Evolutionary conservation across 2,888 invertebrate species (phyloP).

Genomic region (Drosophila mimetica): DNA sequence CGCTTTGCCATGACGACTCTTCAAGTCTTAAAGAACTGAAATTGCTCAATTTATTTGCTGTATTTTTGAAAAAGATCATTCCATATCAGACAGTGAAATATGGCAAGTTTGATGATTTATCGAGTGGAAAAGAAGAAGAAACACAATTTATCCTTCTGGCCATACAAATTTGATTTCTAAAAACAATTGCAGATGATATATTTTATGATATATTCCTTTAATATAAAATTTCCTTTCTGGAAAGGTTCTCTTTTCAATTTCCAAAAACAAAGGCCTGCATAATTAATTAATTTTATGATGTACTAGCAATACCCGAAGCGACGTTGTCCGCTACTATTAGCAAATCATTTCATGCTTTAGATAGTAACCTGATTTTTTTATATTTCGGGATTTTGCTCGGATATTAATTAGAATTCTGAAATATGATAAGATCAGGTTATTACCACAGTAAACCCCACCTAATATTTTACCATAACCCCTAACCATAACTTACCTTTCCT

Average conservation of each 20-base stretch:
- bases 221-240: background rate
- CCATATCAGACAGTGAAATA: background rate
- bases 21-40: conserved; percentile 13
- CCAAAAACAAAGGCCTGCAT: conserved; percentile 8
- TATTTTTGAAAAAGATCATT: background rate
- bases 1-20: conserved; percentile 7
- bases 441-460: no score
- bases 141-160: conserved; percentile 1
- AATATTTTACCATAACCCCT: no score
- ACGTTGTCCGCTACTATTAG: no score
- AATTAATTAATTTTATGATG: conserved; percentile 44
- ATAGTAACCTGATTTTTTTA: no score
- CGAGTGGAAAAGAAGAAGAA: background rate
- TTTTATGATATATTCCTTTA: background rate
- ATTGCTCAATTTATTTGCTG: background rate
- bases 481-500: no score
- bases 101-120: background rate
- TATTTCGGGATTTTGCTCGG: no score
- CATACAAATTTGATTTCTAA: background rate
- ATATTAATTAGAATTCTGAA: no score
- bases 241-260: background rate
- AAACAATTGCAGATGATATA: background rate
- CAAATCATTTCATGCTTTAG: no score
- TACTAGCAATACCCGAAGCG: no score
- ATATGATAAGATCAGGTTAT: no score